These are phyloP conservation scores for Desmodus rotundus DNA, from an alignment of 2,113 vertebrate genomes.

Conservation along the genomic window DNA sequence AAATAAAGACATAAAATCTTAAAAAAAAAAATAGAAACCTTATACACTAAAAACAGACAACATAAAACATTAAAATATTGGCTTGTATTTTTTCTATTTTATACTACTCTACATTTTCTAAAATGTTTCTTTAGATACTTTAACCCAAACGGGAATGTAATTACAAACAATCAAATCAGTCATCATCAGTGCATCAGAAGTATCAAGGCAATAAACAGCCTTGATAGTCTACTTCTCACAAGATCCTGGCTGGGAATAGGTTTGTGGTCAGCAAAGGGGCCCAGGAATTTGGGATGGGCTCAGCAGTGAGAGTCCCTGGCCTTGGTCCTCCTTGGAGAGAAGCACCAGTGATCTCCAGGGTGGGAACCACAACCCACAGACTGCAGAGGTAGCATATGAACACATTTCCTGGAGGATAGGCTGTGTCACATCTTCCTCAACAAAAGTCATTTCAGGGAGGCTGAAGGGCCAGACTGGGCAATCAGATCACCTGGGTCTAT, in stretches of 20 bases:
- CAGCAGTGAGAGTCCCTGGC: neutral
- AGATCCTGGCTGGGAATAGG: too few species aligned
- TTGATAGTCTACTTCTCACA: too few species aligned
- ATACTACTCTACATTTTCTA: neutral
- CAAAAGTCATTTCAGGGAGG: neutral
- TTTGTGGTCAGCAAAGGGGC: neutral
- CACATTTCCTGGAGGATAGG: neutral
- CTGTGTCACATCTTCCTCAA: neutral
- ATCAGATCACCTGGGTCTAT: neutral
- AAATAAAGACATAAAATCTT: too few species aligned
- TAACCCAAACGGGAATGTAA: neutral
- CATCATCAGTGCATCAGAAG: neutral
- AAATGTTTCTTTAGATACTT: neutral
- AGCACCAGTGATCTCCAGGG: neutral
- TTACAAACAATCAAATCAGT: neutral
- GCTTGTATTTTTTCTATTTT: neutral
- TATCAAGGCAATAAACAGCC: neutral
- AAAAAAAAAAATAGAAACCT: neutral
- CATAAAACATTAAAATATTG: neutral
- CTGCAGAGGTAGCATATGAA: neutral
- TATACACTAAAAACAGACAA: neutral
- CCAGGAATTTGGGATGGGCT: neutral
- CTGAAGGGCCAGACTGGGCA: neutral
- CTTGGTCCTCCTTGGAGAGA: neutral
- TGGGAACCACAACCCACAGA: neutral